Evolutionary conservation across 2,113 vertebrate genomes (phyloP).

Genomic region (Passer domesticus): DNA sequence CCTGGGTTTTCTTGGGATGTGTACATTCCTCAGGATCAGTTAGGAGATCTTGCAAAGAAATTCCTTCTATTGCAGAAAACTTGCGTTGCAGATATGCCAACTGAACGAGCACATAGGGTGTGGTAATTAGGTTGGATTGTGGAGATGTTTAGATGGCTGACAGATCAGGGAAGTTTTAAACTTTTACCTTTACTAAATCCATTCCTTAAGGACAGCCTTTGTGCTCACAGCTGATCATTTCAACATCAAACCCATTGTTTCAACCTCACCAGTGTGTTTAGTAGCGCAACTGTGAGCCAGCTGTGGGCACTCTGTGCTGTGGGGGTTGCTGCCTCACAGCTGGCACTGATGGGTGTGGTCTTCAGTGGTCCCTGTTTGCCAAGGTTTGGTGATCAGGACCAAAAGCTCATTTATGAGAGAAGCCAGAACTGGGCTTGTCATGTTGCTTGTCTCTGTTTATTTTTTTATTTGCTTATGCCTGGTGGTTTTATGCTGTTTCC

Average conservation of each 20-base stretch:
- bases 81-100: neutral
- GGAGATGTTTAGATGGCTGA: neutral
- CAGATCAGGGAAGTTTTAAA: neutral
- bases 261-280: neutral
- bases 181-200: neutral
- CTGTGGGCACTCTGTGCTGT: accelerated
- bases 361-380: neutral
- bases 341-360: neutral
- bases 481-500: neutral
- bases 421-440: neutral
- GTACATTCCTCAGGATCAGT: neutral
- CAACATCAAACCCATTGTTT: neutral
- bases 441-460: neutral
- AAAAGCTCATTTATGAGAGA: neutral
- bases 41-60: neutral
- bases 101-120: accelerated
- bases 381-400: neutral
- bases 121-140: neutral
- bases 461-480: neutral
- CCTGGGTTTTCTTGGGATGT: neutral
- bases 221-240: neutral
- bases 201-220: neutral
- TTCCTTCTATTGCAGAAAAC: neutral
- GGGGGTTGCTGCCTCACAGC: neutral
- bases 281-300: neutral